Evolutionary conservation across 2,113 vertebrate species (phyloP).

Genomic region (Eurypyga helias): DNA sequence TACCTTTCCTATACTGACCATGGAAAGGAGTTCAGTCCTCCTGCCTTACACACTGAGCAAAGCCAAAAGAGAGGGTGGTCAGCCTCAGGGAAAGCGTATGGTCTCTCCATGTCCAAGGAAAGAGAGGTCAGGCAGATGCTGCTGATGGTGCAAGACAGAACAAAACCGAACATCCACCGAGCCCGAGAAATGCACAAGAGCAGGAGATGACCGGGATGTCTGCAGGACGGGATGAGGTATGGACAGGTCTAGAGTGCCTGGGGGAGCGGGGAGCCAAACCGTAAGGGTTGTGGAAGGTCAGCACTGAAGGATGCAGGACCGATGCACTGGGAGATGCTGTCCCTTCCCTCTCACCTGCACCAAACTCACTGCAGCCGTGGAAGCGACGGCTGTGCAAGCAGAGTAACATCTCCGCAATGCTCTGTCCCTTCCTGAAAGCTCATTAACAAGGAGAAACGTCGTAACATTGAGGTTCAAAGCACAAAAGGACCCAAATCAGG

Average conservation of each 20-base stretch:
- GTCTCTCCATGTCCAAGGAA: not conserved
- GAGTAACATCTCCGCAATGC: fast-evolving
- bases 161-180: not conserved
- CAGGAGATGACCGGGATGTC: fast-evolving
- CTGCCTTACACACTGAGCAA: fast-evolving
- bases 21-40: not conserved
- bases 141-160: not conserved
- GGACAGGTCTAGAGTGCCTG: not conserved
- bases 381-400: fast-evolving
- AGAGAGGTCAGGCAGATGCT: not conserved
- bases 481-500: not conserved
- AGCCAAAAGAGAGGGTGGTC: not conserved
- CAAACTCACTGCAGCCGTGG: fast-evolving
- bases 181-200: not conserved
- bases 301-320: not conserved
- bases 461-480: not conserved
- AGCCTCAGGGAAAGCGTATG: fast-evolving
- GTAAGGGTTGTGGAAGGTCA: not conserved
- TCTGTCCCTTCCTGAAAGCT: not conserved
- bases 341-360: not conserved
- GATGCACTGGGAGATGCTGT: fast-evolving
- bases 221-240: fast-evolving
- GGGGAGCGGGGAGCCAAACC: not conserved
- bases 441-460: not conserved
- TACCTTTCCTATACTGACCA: not conserved